phyloP scores from a whole-genome alignment of 2,113 vertebrate genomes.

The Prolemur simus region DNA sequence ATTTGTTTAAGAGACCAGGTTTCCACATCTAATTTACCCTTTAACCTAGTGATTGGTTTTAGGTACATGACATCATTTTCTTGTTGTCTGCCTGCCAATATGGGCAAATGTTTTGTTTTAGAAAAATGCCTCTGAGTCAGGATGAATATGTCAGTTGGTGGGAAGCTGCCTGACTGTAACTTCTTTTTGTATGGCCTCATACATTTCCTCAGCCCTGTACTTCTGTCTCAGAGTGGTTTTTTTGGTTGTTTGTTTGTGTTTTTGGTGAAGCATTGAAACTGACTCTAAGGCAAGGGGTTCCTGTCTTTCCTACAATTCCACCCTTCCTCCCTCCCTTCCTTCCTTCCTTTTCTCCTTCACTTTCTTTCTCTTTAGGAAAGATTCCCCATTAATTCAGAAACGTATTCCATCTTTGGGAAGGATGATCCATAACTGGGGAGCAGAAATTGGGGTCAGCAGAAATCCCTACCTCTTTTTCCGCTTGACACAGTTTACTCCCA shows the following conservation, averaged over 20 bases:
- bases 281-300: not conserved
- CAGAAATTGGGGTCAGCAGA: not conserved
- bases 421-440: not conserved
- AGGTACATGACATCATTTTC: not conserved
- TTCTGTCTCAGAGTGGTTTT: not conserved
- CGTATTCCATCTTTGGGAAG: not conserved
- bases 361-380: not conserved
- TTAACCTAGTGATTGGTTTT: not conserved
- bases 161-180: not conserved
- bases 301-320: not conserved
- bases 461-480: not conserved
- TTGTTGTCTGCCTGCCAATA: not conserved
- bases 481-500: not conserved
- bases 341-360: not conserved
- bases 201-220: not conserved
- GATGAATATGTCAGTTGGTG: not conserved
- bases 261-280: not conserved
- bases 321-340: accelerated
- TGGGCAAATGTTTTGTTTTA: not conserved
- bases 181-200: not conserved
- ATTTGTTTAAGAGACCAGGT: not conserved
- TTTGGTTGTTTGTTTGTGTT: too few relatives aligned
- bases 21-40: not conserved
- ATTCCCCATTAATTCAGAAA: not conserved
- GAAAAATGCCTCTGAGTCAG: not conserved